Percentiles rank a stretch among this genome's conserved stretches.
phyloP scores from a whole-genome alignment of 2,888 invertebrate species.

The Perizoma affinitatum region DNA sequence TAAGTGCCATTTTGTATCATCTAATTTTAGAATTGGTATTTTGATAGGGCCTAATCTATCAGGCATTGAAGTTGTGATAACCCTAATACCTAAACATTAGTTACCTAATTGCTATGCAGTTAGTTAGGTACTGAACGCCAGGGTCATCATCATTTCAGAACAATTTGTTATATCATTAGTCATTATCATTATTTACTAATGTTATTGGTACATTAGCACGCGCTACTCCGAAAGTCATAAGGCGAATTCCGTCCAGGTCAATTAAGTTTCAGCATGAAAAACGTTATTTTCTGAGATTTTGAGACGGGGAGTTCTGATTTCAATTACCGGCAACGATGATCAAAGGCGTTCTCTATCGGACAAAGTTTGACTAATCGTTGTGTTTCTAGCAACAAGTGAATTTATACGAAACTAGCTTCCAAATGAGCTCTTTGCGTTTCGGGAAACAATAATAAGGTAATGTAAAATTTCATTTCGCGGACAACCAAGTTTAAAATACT shows the following conservation, averaged over 20 bases:
- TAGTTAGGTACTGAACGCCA: slow-evolving; percentile 31
- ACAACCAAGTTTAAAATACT: too few species aligned
- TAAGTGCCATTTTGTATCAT: too few species aligned
- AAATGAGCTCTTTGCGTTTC: too few species aligned
- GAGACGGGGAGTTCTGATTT: not conserved
- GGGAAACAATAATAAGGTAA: too few species aligned
- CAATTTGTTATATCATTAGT: slow-evolving; percentile 19
- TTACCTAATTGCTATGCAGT: slow-evolving; percentile 43
- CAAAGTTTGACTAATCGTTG: slow-evolving; percentile 13
- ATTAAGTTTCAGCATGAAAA: too few species aligned
- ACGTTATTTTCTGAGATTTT: too few species aligned
- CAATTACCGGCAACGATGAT: slow-evolving; percentile 13
- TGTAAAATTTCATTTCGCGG: too few species aligned
- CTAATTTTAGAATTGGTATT: not conserved
- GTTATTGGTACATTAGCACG: too few species aligned
- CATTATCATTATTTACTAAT: slow-evolving; percentile 11
- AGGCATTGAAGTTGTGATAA: slow-evolving; percentile 29
- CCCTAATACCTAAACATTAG: slow-evolving; percentile 42
- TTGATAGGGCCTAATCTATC: not conserved
- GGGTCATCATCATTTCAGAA: slow-evolving; percentile 41
- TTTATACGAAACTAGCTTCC: slow-evolving; percentile 6
- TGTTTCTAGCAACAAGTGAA: slow-evolving; percentile 1
- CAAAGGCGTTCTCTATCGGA: slow-evolving; percentile 16
- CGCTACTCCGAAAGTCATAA: too few species aligned
- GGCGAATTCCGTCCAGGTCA: too few species aligned